Conservation (phyloP, 92 coral and sea anemone genomes). For the Parazoanthus atlanticus region DNA sequence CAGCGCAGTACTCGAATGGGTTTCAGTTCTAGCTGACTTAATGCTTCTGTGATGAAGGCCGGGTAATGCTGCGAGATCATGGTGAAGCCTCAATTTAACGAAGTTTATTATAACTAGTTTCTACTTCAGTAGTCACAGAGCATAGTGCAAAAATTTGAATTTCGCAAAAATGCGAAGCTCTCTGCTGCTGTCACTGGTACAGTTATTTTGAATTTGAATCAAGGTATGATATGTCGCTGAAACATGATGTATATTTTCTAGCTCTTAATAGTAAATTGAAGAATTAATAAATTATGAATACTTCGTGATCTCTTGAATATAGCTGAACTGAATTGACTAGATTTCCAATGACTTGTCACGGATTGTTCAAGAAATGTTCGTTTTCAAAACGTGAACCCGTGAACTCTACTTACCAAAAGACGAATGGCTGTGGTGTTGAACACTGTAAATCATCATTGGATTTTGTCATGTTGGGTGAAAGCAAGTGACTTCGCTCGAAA, state of each 20-base stretch:
- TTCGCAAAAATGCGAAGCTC: neutral
- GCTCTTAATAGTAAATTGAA: neutral
- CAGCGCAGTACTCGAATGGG: constrained; percentile 21
- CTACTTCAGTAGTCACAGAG: neutral
- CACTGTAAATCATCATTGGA: constrained; percentile 15
- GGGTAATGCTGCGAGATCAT: neutral
- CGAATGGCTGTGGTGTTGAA: constrained; percentile 22
- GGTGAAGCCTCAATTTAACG: neutral
- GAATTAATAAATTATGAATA: constrained; percentile 23
- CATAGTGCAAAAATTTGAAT: constrained; percentile 26
- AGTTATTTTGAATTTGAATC: neutral
- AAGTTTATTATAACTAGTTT: neutral
- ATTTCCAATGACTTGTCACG: neutral
- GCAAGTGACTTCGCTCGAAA: neutral
- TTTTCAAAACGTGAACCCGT: neutral
- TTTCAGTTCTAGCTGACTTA: neutral
- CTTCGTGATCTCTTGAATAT: neutral
- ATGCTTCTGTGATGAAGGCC: neutral
- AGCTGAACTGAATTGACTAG: neutral
- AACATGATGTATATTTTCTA: neutral
- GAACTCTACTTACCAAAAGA: constrained; percentile 29
- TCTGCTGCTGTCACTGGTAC: neutral
- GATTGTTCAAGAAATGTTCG: neutral
- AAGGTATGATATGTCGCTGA: neutral
- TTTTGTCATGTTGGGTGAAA: neutral